phyloP scores from a whole-genome alignment of 2,888 invertebrate genomes.

The Chelonus formosanus region DNA sequence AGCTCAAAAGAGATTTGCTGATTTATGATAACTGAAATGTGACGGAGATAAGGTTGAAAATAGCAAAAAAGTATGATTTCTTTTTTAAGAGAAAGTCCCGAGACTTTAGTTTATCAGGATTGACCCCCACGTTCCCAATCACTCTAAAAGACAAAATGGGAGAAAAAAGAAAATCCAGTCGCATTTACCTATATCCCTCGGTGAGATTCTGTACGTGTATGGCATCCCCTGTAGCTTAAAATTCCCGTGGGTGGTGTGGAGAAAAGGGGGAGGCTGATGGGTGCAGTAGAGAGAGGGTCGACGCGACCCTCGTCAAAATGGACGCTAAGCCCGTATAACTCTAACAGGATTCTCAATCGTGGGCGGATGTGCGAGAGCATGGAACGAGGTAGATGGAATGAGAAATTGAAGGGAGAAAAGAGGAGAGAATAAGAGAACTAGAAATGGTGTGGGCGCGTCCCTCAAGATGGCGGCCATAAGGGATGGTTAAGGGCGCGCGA shows the following conservation, averaged over 20 bases:
- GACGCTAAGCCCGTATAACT: conserved; percentile 64
- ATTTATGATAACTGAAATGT: too few relatives aligned
- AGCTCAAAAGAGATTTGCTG: neutral
- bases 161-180: conserved; percentile 23
- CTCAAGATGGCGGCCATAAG: conserved; percentile 65
- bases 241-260: conserved; percentile 38
- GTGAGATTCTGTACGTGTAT: conserved; percentile 26
- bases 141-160: neutral
- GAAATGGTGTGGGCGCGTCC: conserved; percentile 50
- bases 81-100: too few relatives aligned
- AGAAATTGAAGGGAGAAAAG: conserved; percentile 21
- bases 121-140: conserved; percentile 7
- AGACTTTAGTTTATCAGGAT: too few relatives aligned
- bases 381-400: conserved; percentile 23
- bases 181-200: conserved; percentile 27
- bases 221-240: conserved; percentile 16
- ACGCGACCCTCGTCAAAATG: conserved; percentile 62
- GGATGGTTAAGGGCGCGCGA: conserved; percentile 62
- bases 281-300: conserved; percentile 41
- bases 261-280: conserved; percentile 27
- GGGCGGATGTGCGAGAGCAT: conserved; percentile 57
- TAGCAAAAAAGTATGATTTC: too few relatives aligned
- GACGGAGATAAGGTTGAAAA: neutral
- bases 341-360: conserved; percentile 65
- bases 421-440: conserved; percentile 21